phyloP scores from a whole-genome alignment of 2,888 invertebrate genomes.

The Apotomis turbidana region DNA sequence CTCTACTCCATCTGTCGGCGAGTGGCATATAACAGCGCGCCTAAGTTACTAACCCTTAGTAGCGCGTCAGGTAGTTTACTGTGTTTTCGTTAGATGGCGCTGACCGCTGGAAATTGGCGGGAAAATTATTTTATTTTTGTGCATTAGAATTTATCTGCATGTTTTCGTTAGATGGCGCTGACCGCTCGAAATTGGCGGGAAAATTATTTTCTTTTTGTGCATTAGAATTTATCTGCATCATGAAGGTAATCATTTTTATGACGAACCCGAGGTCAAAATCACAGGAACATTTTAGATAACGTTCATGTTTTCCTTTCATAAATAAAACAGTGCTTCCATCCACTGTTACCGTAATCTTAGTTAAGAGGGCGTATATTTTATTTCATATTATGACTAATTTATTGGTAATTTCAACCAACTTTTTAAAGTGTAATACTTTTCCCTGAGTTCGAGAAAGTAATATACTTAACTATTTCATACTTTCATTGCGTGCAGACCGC shows the following conservation, averaged over 20 bases:
- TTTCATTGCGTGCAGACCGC: too few species aligned
- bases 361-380: too few species aligned
- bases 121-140: constrained; percentile 9
- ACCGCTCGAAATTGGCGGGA: constrained; percentile 13
- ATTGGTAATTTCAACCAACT: too few species aligned
- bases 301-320: not conserved
- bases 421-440: too few species aligned
- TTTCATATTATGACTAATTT: too few species aligned
- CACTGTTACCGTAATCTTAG: too few species aligned
- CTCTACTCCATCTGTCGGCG: constrained; percentile 19
- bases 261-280: not conserved
- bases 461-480: too few species aligned
- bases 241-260: not conserved
- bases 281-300: not conserved
- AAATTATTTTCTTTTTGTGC: not conserved
- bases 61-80: constrained; percentile 6
- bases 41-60: constrained; percentile 1
- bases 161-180: constrained; percentile 27
- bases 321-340: too few species aligned
- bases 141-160: not conserved
- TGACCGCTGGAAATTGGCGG: constrained; percentile 4
- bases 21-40: not conserved
- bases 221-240: constrained; percentile 2
- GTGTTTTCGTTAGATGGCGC: constrained; percentile 28
- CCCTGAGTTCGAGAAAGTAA: too few species aligned